Evolutionary conservation across 2,888 invertebrate genomes (phyloP), one percentile per base, ranked within the genome.

Genomic region (Heteromurus nitidus): DNA sequence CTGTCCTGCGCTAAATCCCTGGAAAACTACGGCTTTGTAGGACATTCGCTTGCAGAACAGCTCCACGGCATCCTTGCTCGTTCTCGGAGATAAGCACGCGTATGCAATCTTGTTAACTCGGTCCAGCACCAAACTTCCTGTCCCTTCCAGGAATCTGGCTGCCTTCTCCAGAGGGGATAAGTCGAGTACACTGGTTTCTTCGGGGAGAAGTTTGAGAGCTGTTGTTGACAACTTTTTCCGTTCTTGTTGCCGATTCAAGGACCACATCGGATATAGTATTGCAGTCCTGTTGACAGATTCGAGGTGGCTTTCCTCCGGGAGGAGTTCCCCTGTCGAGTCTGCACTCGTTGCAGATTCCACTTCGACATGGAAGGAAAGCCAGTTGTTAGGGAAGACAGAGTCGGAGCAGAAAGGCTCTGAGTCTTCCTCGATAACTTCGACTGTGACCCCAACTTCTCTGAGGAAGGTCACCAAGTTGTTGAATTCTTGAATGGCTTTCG

Each of bases 351-450:
- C 13, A 36, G n/a, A 18, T 18, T n/a, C 28, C 24, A 28, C 47
- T 58, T 73, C 73, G 1, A 22, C 16, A 74, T 83, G 83, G 53
- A 76, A 79, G 0, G 85, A 82, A 22, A 86, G 73, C 85, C 85
- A 86, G 72, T 86, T 86, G 36, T 85, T 86, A 11, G 86, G 86
- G 31, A 85, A 86, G 2, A 86, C 73, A 7, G 86, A 82, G 69
- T 86, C 85, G 0, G 85, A 81, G 0, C 84, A 84, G 18, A 75
- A 50, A 1, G 86, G 85, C 13, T 72, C 73, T 7, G 28, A 11
- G 0, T 79, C 82, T 50, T 86, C 86, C 3, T 76, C 53, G 0
- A 85, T 60, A 3, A 85, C 75, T 7, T 75, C 70, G 1, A 85
- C 76, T 11, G 67, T 28, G 5, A 86, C 77, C 30, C 84, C 84